A percentile compares a stretch with the other conserved stretches of the same genome.
phyloP scores from a whole-genome alignment of 1,140 invertebrate species.

The Oreohelix idahoensis region DNA sequence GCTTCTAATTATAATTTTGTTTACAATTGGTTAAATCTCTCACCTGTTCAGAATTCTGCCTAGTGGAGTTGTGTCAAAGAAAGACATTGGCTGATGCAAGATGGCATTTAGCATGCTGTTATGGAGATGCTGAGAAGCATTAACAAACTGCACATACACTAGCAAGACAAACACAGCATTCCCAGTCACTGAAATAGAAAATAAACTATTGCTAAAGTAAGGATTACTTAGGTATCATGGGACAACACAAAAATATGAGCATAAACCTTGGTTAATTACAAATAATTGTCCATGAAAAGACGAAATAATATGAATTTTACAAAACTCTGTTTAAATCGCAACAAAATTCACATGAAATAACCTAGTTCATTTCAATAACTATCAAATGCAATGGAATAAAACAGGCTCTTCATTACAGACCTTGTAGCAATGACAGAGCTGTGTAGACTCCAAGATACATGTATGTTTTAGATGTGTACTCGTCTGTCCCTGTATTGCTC shows the following conservation, averaged over 20 bases:
- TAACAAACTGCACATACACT: constrained; percentile 47
- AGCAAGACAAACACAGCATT: constrained; percentile 51
- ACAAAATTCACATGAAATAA: background rate
- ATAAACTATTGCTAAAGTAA: background rate
- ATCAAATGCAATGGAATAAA: background rate
- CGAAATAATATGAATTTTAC: too few species aligned
- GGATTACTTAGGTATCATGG: too few species aligned
- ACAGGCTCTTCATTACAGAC: constrained; percentile 5
- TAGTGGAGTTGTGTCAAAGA: constrained; percentile 62
- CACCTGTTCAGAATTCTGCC: constrained; percentile 54
- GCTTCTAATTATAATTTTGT: too few species aligned
- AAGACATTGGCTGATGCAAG: constrained; percentile 55
- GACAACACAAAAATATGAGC: too few species aligned
- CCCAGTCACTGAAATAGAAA: constrained; percentile 48
- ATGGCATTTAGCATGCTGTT: constrained; percentile 79
- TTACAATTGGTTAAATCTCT: background rate
- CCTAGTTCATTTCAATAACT: background rate
- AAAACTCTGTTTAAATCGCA: too few species aligned
- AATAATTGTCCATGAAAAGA: too few species aligned
- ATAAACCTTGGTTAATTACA: too few species aligned
- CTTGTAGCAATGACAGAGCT: constrained; percentile 40
- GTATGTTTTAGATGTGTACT: constrained; percentile 29
- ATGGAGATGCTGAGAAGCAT: constrained; percentile 82
- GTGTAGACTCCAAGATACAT: constrained; percentile 41
- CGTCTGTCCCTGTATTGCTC: background rate